Evolutionary conservation across 2,113 vertebrate species (phyloP).

Genomic region (Rhinopithecus roxellana): DNA sequence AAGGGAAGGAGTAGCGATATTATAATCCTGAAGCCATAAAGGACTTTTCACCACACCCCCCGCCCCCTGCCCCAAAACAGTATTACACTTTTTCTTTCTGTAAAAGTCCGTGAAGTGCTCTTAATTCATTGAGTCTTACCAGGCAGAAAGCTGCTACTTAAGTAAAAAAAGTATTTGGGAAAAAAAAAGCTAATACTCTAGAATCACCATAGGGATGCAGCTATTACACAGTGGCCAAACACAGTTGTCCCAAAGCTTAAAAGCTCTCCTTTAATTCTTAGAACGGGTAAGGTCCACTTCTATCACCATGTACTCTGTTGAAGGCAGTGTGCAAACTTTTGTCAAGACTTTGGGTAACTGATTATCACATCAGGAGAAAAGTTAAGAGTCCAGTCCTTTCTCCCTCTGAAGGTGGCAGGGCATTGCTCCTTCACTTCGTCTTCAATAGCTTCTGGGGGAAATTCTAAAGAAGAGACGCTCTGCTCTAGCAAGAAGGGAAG

Average conservation of each 20-base stretch:
- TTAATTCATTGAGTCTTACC: slow-evolving; percentile 20
- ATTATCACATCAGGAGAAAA: background rate
- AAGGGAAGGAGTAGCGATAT: background rate
- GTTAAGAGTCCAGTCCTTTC: background rate
- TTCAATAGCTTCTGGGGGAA: background rate
- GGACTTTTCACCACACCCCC: background rate
- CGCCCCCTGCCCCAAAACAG: background rate
- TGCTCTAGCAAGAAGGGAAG: background rate
- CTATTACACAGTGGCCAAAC: background rate
- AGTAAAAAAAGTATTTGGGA: background rate
- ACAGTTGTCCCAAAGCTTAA: background rate
- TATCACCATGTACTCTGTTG: background rate
- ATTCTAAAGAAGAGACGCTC: background rate
- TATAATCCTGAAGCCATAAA: background rate
- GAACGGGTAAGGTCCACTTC: background rate
- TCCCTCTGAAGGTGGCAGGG: background rate
- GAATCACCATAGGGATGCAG: background rate
- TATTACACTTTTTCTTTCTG: background rate
- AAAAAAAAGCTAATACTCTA: background rate
- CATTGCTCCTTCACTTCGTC: background rate
- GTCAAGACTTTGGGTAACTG: background rate
- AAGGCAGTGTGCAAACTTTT: background rate
- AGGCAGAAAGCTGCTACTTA: background rate
- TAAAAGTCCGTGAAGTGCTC: background rate
- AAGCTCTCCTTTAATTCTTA: background rate